phyloP scores from a whole-genome alignment of 2,113 vertebrate species.

The Ailuropoda melanoleuca region DNA sequence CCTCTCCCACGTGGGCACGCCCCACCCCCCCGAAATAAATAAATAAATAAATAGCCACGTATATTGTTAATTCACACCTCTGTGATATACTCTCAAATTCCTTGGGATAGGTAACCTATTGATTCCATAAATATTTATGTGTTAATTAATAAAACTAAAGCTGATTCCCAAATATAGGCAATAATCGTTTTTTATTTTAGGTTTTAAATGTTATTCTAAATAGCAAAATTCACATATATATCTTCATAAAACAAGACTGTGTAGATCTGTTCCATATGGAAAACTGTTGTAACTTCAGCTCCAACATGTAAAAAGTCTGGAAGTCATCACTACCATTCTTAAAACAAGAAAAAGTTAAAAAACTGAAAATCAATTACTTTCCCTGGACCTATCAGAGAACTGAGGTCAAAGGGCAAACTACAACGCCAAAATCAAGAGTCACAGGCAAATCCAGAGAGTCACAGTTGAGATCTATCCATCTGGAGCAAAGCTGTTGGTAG shows the following conservation, averaged over 20 bases:
- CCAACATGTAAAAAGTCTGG: not conserved
- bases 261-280: not conserved
- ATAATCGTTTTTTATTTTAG: not conserved
- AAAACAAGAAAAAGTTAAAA: not conserved
- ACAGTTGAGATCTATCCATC: not conserved
- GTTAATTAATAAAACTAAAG: not conserved
- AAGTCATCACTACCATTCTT: not conserved
- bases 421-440: not conserved
- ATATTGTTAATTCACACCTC: not conserved
- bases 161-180: not conserved
- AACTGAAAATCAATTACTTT: not conserved
- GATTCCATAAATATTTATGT: not conserved
- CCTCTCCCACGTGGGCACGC: not conserved
- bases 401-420: not conserved
- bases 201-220: not conserved
- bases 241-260: not conserved
- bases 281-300: not conserved
- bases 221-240: not conserved
- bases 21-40: not conserved
- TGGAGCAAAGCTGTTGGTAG: not conserved
- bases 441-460: not conserved
- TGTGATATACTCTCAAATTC: not conserved
- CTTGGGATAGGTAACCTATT: not conserved
- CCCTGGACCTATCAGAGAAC: not conserved
- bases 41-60: not conserved